Base-by-base conservation (phyloP, 2,113 vertebrate genomes). In the Platichthys flesus region DNA sequence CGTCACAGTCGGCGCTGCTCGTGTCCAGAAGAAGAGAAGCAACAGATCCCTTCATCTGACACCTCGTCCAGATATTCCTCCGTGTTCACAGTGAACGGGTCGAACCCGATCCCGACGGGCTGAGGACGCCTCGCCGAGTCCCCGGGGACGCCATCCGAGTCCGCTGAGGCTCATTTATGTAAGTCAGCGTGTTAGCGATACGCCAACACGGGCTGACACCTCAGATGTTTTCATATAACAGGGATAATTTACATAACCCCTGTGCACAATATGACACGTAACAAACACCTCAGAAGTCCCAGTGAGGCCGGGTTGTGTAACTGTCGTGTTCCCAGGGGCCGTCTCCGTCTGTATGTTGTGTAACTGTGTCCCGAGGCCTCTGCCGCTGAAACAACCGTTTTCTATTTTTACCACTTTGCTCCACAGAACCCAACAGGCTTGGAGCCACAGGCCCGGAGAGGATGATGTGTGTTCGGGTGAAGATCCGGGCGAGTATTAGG, bases 201-300 rank as follows among this genome's bases (percentile, higher is more conserved):
- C 10, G 5, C 31, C 56, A n/a, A 49, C 8, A 40, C 40, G 10
- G 10, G 61, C 61, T 76, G 74, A 81, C 80, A 81, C 78, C 69
- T 80, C 49, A 52, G 57, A 82, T 62, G 52, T 63, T 79, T 65
- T 70, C 71, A 74, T 54, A 54, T 78, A 56, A 83, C 21, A 21
- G 52, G n/a, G 71, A 79, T 76, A 16, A 87, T 91, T 93, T 83
- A 89, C 84, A 61, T 74, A 85, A 88, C 65, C 28, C 28, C 7
- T 3, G 31, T 31, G 51, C 28, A 74, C 79, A 76, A 83, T 75
- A 35, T 31, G 60, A 78, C 76, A 74, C 10, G 74, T 74, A 85
- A 88, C 18, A 66, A 67, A 86, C 74, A 83, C 79, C 85, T 54
- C 24, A 35, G 74, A 23, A 87, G 72, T 66, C 78, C 45, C 64